phyloP scores from a whole-genome alignment of 2,113 vertebrate species.

The Varanus komodoensis region DNA sequence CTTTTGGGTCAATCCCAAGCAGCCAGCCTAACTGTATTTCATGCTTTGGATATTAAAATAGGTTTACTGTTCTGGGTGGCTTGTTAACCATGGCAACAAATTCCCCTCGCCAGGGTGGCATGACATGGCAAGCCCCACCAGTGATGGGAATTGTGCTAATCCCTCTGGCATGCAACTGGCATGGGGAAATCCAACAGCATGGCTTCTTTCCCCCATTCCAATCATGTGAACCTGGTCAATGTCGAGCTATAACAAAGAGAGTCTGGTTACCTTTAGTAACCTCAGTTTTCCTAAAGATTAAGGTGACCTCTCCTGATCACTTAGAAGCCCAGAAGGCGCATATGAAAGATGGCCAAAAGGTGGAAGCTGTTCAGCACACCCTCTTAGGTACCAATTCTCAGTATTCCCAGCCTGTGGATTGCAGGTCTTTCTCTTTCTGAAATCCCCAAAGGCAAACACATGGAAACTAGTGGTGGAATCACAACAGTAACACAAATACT shows the following conservation, averaged over 20 bases:
- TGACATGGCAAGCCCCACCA: too few species aligned
- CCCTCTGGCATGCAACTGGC: too few species aligned
- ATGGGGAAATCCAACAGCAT: too few species aligned
- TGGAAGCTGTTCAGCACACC: background rate
- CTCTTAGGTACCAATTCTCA: background rate
- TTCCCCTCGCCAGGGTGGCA: too few species aligned
- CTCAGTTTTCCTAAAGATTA: background rate
- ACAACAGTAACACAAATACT: too few species aligned
- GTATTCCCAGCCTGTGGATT: background rate
- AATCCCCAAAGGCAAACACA: background rate
- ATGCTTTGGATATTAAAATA: background rate
- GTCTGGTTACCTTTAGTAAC: background rate
- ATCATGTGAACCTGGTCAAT: background rate
- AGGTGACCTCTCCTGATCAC: background rate
- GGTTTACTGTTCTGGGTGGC: background rate
- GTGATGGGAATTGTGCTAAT: too few species aligned
- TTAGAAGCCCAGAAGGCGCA: background rate
- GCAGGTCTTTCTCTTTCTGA: background rate
- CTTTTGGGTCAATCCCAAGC: too few species aligned
- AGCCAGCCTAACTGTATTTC: background rate
- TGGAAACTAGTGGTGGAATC: background rate
- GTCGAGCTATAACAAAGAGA: background rate
- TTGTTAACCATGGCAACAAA: too few species aligned
- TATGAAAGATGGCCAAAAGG: background rate
- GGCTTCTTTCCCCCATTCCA: too few species aligned